Percentiles rank a stretch among this genome's conserved stretches.
Conservation (phyloP, 2,888 invertebrate species). For the Mesorhabditis belari region DNA sequence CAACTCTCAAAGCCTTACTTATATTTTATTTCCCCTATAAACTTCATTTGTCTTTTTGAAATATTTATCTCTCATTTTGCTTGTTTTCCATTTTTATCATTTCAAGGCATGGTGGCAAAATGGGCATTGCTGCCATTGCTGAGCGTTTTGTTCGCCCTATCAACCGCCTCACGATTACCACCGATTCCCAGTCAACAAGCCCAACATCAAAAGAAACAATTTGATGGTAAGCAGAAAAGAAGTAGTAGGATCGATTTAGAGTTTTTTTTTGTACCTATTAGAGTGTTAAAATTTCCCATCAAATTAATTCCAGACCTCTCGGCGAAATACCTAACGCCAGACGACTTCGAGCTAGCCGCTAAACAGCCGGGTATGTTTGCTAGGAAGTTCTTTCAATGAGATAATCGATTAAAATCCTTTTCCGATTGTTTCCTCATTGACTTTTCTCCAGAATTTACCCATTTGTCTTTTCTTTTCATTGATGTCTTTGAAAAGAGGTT, state of each 20-base stretch:
- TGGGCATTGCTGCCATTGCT: not conserved
- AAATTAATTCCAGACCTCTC: conserved; percentile 33
- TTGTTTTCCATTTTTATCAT: too few species aligned
- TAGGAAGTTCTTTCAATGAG: not conserved
- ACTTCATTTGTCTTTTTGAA: too few species aligned
- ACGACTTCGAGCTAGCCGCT: conserved; percentile 48
- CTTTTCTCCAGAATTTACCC: too few species aligned
- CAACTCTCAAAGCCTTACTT: too few species aligned
- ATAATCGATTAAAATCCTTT: not conserved
- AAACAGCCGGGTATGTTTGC: conserved; percentile 25
- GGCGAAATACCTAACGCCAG: conserved; percentile 43
- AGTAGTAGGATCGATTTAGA: too few species aligned
- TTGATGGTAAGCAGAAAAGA: conserved; percentile 20
- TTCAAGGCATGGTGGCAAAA: not conserved
- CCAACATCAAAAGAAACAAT: conserved; percentile 23
- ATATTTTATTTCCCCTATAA: too few species aligned
- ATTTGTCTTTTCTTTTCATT: too few species aligned
- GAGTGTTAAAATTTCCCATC: not conserved
- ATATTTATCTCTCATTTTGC: too few species aligned
- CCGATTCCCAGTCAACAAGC: conserved; percentile 28
- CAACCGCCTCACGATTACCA: conserved; percentile 10
- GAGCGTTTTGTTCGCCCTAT: not conserved
- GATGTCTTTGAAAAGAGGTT: not conserved
- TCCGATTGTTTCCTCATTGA: not conserved
- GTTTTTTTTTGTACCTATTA: not conserved